These are phyloP conservation scores for Ischnus inquisitorius DNA, from an alignment of 2,888 invertebrate genomes.

Conservation along the genomic window DNA sequence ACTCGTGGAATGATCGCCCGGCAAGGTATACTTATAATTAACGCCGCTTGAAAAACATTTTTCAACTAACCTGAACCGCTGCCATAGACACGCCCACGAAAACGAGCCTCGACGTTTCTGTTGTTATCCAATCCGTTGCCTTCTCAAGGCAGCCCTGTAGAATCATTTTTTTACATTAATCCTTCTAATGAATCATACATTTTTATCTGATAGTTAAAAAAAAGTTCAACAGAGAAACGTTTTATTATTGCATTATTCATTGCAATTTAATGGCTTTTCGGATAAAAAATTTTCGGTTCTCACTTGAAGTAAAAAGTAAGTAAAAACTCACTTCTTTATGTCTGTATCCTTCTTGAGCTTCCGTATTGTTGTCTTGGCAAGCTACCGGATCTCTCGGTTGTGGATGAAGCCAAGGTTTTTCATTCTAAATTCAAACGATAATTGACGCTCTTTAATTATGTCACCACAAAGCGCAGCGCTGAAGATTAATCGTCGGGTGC, in stretches of 20 bases:
- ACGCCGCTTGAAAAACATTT: background rate
- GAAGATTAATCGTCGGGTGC: background rate
- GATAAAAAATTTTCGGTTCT: background rate
- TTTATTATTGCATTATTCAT: background rate
- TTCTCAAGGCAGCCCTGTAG: constrained; percentile 85
- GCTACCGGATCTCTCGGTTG: constrained; percentile 81
- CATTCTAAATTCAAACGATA: constrained; percentile 79
- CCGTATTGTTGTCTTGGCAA: constrained; percentile 78
- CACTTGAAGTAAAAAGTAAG: too few species aligned
- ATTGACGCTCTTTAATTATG: constrained; percentile 50
- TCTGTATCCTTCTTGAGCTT: constrained; percentile 80
- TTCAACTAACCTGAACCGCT: constrained; percentile 79
- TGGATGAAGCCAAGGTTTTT: constrained; percentile 83
- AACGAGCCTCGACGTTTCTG: constrained; percentile 85
- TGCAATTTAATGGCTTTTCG: background rate
- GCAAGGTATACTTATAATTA: constrained; percentile 4
- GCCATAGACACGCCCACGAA: constrained; percentile 84
- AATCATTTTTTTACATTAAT: constrained; percentile 11
- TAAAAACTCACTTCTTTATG: constrained; percentile 81
- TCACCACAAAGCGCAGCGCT: background rate
- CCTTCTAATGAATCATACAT: too few species aligned
- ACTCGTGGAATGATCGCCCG: background rate
- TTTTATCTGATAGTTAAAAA: too few species aligned
- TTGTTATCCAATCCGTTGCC: constrained; percentile 84
- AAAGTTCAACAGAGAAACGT: too few species aligned